phyloP scores from a whole-genome alignment of 64 coral and sea anemone species.

The Montipora sp. region DNA sequence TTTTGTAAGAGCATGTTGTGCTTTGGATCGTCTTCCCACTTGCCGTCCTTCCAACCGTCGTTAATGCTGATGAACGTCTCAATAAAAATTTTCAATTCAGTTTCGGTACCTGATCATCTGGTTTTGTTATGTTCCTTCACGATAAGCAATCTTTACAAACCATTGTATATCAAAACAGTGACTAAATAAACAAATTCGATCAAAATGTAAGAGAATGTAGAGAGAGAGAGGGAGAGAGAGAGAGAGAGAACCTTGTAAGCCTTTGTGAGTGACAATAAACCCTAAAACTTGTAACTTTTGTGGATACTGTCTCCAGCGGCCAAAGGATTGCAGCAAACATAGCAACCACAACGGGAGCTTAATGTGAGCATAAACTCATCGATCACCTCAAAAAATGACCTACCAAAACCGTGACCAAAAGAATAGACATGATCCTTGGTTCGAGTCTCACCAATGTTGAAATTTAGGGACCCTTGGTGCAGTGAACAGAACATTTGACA shows the following conservation, averaged over 20 bases:
- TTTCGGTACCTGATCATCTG: neutral
- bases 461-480: neutral
- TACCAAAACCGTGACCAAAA: constrained; percentile 7
- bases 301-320: too few species aligned
- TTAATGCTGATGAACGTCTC: neutral
- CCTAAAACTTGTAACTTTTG: too few species aligned
- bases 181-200: too few species aligned
- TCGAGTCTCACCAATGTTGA: neutral
- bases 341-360: too few species aligned
- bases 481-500: neutral
- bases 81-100: constrained; percentile 29
- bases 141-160: neutral
- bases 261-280: too few species aligned
- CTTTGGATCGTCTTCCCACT: constrained; percentile 17
- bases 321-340: too few species aligned
- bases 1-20: constrained; percentile 59
- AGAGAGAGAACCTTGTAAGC: too few species aligned
- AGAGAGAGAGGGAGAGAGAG: too few species aligned
- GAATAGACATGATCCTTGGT: constrained; percentile 53
- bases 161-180: neutral
- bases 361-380: neutral
- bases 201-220: neutral
- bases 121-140: neutral
- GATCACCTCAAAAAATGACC: constrained; percentile 32
- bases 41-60: constrained; percentile 21